phyloP scores from a whole-genome alignment of 2,888 invertebrate species.

The Eupithecia dodoneata region DNA sequence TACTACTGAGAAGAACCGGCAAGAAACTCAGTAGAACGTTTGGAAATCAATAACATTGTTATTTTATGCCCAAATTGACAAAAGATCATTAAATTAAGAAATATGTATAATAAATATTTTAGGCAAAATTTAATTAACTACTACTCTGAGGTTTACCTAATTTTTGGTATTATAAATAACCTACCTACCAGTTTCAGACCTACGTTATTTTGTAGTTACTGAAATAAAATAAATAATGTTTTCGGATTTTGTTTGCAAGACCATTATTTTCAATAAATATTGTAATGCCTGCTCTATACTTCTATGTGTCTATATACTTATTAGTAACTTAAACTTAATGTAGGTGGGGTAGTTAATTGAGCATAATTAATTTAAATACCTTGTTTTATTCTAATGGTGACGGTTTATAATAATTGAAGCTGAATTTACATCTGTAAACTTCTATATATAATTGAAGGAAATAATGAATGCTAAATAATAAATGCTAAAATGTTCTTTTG shows the following conservation, averaged over 20 bases:
- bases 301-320: background rate
- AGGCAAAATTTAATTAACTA: background rate
- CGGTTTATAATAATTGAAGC: background rate
- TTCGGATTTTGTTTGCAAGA: background rate
- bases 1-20: conserved; percentile 78
- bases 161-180: background rate
- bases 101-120: background rate
- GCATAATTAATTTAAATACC: background rate
- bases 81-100: background rate
- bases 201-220: background rate
- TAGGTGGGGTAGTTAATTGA: background rate
- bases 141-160: background rate
- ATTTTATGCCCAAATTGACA: background rate
- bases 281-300: background rate
- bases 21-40: conserved; percentile 73
- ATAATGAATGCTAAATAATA: background rate
- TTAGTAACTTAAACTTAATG: background rate
- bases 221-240: background rate
- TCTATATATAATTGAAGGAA: background rate
- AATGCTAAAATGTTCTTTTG: background rate
- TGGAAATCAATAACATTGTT: background rate
- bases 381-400: background rate
- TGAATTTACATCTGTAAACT: background rate
- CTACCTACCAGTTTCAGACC: background rate
- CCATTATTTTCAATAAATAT: background rate